Evolutionary conservation across 1,140 invertebrate genomes (phyloP).

Genomic region (Diorhabda elongata): DNA sequence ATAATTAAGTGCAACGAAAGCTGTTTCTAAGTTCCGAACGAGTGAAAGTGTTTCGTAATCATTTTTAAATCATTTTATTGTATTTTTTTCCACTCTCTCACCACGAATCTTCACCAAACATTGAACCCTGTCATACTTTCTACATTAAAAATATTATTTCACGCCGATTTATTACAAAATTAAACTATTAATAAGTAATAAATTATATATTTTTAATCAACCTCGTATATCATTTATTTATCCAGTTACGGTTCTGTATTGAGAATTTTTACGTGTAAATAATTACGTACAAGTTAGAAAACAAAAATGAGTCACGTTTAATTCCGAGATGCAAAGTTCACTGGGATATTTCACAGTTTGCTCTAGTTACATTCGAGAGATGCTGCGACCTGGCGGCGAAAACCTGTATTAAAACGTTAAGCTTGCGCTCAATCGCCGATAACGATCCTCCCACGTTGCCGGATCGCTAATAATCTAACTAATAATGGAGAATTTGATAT

Average conservation of each 20-base stretch:
- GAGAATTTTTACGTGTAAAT: too few species aligned
- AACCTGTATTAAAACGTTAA: conserved; percentile 33
- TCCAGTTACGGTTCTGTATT: too few species aligned
- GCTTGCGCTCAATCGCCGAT: neutral
- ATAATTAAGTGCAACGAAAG: conserved; percentile 11
- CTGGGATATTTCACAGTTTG: neutral
- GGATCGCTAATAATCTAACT: conserved; percentile 44
- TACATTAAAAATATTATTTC: neutral
- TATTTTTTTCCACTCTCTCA: conserved; percentile 15
- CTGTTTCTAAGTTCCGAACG: conserved; percentile 9
- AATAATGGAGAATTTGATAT: too few species aligned
- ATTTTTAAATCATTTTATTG: conserved; percentile 18
- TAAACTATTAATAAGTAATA: too few species aligned
- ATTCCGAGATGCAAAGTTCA: neutral
- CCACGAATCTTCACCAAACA: neutral
- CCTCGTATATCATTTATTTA: too few species aligned
- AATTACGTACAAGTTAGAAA: too few species aligned
- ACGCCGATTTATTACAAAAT: too few species aligned
- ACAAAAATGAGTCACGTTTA: too few species aligned
- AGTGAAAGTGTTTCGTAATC: conserved; percentile 24
- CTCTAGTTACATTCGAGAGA: conserved; percentile 9
- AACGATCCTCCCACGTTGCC: conserved; percentile 23
- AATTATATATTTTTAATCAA: too few species aligned
- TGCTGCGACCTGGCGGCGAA: conserved; percentile 31
- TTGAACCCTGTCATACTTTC: conserved; percentile 18